Base-by-base conservation (phyloP, 2,888 invertebrate species). In the Tetragonula carbonaria region DNA sequence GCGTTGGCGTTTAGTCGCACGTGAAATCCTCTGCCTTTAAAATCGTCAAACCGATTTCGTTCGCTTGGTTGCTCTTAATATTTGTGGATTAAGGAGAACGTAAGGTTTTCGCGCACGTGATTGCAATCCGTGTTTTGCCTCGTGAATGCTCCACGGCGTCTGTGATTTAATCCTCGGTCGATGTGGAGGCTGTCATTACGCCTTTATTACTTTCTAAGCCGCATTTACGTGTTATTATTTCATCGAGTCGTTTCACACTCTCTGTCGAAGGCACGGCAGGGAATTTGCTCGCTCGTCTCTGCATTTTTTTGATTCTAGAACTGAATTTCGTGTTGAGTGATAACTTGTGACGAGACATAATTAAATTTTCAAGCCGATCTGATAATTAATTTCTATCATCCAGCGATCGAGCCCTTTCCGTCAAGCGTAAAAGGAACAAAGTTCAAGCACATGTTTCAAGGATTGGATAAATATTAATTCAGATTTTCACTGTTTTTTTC, bases 41-140 rank as follows among this genome's bases (percentile, higher is more conserved):
- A 83, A 76, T 53, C 51, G 72, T 83, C 82, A 73, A 76, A 68
- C 57, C 76, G 68, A 80, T 83, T 73, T 67, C 67, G 63, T 23
- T 51, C 67, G n/a, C 59, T 45, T 2, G 21, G 18, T 63, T 23
- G 55, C 23, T 62, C 53, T 53, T 51, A 18, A 78, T 74, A 65
- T 74, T 28, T 45, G n/a, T 63, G 50, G 14, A 21, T 33, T 14
- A 21, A 71, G 55, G 4, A 18, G 8, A 13, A n/a, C 1, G 21
- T 13, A 5, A 28, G n/a, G 13, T n/a, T 21, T 6, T 21, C 28
- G 3, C 23, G 18, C 21, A 16, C 28, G 23, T 33, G 62, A 70
- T 57, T 63, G 67, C 59, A 51, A 67, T 62, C n/a, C 53, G n/a
- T 33, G 38, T 75, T 14, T 57, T 67, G 45, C 18, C 18, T 14